Conservation (phyloP, 2,113 vertebrate species). For the Rhagologus leucostigma region DNA sequence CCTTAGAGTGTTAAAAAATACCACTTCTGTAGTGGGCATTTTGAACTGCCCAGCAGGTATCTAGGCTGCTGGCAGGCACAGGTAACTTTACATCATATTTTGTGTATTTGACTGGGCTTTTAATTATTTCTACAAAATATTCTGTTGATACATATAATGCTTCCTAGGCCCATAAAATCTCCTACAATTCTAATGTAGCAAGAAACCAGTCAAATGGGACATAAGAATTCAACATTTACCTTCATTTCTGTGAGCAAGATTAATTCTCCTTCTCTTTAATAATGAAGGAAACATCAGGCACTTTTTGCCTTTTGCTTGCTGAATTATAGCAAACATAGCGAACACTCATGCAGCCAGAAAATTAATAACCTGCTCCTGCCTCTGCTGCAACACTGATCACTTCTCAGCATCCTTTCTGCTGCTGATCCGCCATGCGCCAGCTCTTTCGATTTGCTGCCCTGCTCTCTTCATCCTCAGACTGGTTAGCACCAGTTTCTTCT, state of each 20-base stretch:
- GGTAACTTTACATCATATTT: background rate
- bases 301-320: background rate
- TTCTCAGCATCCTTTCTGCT: background rate
- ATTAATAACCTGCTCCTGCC: background rate
- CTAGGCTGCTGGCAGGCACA: background rate
- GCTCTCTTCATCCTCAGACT: background rate
- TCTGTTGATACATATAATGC: background rate
- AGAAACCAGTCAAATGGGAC: background rate
- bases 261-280: background rate
- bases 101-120: background rate
- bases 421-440: fast-evolving
- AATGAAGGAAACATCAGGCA: background rate
- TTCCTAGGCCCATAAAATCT: background rate
- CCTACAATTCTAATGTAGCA: background rate
- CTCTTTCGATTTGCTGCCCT: background rate
- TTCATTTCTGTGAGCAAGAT: background rate
- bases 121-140: background rate
- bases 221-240: background rate
- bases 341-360: background rate
- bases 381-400: background rate
- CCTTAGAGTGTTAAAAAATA: background rate
- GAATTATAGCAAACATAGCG: background rate
- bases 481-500: background rate
- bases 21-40: background rate
- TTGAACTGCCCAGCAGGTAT: background rate